A percentile compares a stretch with the other conserved stretches of the same genome.
Conservation (phyloP, 2,888 invertebrate species). For the Smittia sp. region DNA sequence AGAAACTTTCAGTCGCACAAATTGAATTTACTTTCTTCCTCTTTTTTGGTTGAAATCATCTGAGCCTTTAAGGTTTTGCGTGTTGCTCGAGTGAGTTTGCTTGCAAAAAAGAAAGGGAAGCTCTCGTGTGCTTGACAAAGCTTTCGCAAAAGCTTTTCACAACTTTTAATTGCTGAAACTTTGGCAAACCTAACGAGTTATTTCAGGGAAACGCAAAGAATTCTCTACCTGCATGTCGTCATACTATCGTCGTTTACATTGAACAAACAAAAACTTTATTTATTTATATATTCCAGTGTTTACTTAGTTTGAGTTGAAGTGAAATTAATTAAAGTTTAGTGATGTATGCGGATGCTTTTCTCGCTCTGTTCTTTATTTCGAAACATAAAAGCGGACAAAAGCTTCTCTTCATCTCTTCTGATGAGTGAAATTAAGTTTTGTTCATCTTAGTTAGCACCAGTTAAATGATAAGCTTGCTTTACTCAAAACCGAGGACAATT, state of each 20-base stretch:
- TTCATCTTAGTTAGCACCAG: slow-evolving; percentile 24
- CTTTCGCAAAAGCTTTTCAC: too few species aligned
- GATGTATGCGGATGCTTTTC: not conserved
- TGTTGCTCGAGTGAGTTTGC: not conserved
- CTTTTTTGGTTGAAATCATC: slow-evolving; percentile 6
- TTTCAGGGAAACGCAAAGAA: not conserved
- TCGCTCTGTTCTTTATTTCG: not conserved
- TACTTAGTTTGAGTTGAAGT: not conserved
- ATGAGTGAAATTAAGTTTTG: slow-evolving; percentile 15
- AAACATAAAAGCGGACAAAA: not conserved
- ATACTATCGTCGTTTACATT: slow-evolving; percentile 3
- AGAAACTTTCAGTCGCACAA: slow-evolving; percentile 14
- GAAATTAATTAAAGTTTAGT: not conserved
- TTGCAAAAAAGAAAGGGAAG: too few species aligned
- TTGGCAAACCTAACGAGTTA: not conserved
- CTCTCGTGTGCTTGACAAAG: too few species aligned
- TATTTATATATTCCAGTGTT: slow-evolving; percentile 18
- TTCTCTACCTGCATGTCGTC: not conserved
- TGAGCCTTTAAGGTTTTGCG: not conserved
- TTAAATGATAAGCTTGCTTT: slow-evolving; percentile 5
- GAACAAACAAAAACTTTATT: slow-evolving; percentile 22
- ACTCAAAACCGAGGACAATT: too few species aligned
- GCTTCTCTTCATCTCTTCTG: too few species aligned
- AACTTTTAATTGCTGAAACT: not conserved
- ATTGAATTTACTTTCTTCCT: not conserved